Conservation (phyloP, 2,797 vertebrate genomes). For the Xenentodon cancila region DNA sequence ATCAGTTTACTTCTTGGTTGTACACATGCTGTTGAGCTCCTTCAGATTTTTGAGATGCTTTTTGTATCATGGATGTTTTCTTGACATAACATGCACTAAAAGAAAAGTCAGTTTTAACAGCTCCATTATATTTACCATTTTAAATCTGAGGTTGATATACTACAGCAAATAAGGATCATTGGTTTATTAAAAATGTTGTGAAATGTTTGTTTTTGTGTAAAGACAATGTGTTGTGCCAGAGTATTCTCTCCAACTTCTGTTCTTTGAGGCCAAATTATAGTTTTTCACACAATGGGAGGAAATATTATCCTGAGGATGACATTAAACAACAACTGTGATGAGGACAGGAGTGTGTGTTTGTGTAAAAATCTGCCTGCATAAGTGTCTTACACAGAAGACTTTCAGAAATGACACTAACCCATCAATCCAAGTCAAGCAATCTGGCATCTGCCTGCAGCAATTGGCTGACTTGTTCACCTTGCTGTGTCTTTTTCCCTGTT, state of each 20-base stretch:
- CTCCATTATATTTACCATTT: slow-evolving; percentile 23
- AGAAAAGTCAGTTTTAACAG: slow-evolving; percentile 27
- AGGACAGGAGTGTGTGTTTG: neutral
- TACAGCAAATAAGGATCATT: slow-evolving; percentile 18
- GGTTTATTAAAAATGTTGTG: no score
- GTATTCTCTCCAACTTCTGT: slow-evolving; percentile 26
- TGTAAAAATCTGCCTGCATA: slow-evolving; percentile 24
- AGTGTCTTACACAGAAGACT: slow-evolving; percentile 47
- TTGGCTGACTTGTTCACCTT: slow-evolving; percentile 46
- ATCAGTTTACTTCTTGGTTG: slow-evolving; percentile 54
- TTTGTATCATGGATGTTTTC: slow-evolving; percentile 35
- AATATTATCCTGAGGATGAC: no score
- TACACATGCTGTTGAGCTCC: slow-evolving; percentile 16
- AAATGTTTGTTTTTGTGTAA: no score
- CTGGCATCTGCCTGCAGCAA: slow-evolving; percentile 59
- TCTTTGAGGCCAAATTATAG: slow-evolving; percentile 39
- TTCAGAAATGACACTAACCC: slow-evolving; percentile 33
- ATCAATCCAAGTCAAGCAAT: slow-evolving; percentile 23
- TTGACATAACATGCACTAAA: neutral
- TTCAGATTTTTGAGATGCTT: neutral
- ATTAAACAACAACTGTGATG: no score
- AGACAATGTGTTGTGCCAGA: no score
- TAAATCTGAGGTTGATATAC: slow-evolving; percentile 18
- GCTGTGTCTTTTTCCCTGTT: slow-evolving; percentile 58
- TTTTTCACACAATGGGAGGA: no score